Base-by-base conservation (phyloP, 2,113 vertebrate species). In the Herpailurus yagouaroundi region DNA sequence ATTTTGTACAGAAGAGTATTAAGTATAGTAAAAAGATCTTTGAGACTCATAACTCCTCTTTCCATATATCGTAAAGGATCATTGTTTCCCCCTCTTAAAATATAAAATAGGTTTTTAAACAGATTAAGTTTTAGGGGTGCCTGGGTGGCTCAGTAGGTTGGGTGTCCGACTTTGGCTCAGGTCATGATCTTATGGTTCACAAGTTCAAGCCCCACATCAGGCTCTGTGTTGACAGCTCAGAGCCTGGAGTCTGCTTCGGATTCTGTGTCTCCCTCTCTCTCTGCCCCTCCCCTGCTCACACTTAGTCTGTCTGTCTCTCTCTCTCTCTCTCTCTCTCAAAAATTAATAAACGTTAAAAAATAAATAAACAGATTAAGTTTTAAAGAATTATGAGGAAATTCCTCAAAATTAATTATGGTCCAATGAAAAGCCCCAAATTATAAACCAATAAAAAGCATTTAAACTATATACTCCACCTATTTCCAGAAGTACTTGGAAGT, bases 41-140 rank as follows among this genome's bases (percentile, higher is more conserved):
- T 81, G 77, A 96, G 64, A 69, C 16, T 76, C n/a, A 41, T 29
- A 79, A 13, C 14, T 81, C 57, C 29, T 84, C 76, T 33, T 93
- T 57, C 21, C 23, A 9, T 45, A 38, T 57, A 25, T 36, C 12
- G 21, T 63, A 79, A 88, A 94, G 41, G 29, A 64, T 1, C 48
- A 41, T 14, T 93, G 16, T 91, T 68, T 74, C 64, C 45, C 12
- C 64, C 16, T 91, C 77, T 88, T 81, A 55, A 79, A 15, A 63
- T 48, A 84, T 76, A 87, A 96, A 93, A 66, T 87, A 38, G 60
- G 89, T 86, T 92, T 95, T 80, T 90, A 91, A 94, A 31, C 23
- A 48, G 21, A 93, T 69, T 41, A 76, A 21, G 48, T 80, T 88
- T 84, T 85, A 55, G 57, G 57, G 19, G 57, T 18, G 18, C 21